phyloP scores from a whole-genome alignment of 2,797 vertebrate genomes.

The Gallinago stenura region DNA sequence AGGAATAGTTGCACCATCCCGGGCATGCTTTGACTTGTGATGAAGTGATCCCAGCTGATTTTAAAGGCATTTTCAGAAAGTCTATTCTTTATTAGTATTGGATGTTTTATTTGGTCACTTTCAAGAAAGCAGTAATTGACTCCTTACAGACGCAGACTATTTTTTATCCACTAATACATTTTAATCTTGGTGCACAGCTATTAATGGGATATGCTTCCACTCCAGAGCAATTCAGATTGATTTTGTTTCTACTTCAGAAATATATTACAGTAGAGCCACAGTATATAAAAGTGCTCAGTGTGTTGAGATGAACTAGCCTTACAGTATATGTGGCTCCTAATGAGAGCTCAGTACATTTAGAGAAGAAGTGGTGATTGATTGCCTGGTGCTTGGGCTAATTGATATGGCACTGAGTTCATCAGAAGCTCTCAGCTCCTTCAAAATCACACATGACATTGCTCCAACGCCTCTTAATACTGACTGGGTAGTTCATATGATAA shows the following conservation, averaged over 20 bases:
- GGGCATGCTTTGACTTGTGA: neutral
- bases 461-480: conserved; percentile 42
- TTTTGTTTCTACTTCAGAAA: conserved; percentile 71
- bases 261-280: conserved; percentile 36
- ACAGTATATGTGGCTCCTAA: conserved; percentile 38
- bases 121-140: conserved; percentile 44
- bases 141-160: neutral
- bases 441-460: conserved; percentile 31
- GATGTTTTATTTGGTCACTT: conserved; percentile 43
- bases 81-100: conserved; percentile 21
- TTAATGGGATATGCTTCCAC: conserved; percentile 59
- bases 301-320: conserved; percentile 45
- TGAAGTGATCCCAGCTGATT: conserved; percentile 19
- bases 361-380: conserved; percentile 55
- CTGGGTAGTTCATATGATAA: conserved; percentile 10
- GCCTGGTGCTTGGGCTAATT: conserved; percentile 42
- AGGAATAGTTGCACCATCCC: neutral
- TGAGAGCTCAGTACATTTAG: conserved; percentile 55
- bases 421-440: conserved; percentile 68
- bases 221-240: conserved; percentile 59
- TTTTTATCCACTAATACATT: conserved; percentile 58
- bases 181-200: conserved; percentile 44
- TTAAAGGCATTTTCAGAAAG: conserved; percentile 6
- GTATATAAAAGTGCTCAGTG: conserved; percentile 51
- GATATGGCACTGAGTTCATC: conserved; percentile 49